Evolutionary conservation across 1,140 invertebrate species (phyloP).

Genomic region (Lucilia cuprina): DNA sequence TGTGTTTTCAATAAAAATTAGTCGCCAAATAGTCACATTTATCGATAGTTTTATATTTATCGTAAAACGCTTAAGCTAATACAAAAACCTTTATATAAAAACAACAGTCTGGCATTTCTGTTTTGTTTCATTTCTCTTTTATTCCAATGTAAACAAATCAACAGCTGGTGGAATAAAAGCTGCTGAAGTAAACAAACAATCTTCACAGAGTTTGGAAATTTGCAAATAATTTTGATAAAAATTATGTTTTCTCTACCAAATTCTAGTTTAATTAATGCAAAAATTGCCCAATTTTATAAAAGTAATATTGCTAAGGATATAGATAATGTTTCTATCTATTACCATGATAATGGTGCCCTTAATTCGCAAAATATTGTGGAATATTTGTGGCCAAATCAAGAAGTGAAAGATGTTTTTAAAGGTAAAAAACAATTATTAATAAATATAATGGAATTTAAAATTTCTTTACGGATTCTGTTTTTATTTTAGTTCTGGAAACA

Average conservation of each 20-base stretch:
- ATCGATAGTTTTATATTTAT: too few species aligned
- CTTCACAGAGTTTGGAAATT: not conserved
- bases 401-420: not conserved
- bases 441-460: not conserved
- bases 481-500: not conserved
- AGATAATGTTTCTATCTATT: not conserved
- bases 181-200: not conserved
- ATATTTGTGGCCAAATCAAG: not conserved
- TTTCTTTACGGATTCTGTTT: not conserved
- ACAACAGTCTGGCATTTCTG: not conserved
- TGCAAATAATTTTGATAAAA: too few species aligned
- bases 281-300: slow-evolving; percentile 25
- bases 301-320: too few species aligned
- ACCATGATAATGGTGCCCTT: not conserved
- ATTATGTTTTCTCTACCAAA: not conserved
- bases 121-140: not conserved
- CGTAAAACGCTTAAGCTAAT: not conserved
- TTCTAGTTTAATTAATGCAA: not conserved
- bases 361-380: not conserved
- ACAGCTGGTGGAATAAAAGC: not conserved
- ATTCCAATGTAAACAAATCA: not conserved
- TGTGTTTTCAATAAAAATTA: too few species aligned
- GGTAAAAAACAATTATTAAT: not conserved
- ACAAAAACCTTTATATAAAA: not conserved
- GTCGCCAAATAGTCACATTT: too few species aligned